phyloP scores from a whole-genome alignment of 2,888 invertebrate species.

The Tetranychus piercei region DNA sequence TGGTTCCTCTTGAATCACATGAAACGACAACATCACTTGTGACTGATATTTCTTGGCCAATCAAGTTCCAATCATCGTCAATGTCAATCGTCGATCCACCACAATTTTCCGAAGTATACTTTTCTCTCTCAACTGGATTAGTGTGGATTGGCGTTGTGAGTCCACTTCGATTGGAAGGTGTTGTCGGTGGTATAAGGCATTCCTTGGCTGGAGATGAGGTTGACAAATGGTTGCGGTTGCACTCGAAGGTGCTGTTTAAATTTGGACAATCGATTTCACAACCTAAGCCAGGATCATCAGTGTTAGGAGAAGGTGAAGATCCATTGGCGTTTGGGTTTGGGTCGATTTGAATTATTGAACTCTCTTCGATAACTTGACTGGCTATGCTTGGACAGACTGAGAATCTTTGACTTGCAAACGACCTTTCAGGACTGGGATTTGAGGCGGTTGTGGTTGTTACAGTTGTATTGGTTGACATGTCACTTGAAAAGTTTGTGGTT shows the following conservation, averaged over 20 bases:
- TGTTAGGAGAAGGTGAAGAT: neutral
- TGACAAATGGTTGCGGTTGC: neutral
- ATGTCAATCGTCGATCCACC: neutral
- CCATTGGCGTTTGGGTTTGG: neutral
- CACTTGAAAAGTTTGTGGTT: conserved; percentile 5
- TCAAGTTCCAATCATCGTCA: conserved; percentile 4
- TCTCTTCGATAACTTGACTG: neutral
- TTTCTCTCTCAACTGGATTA: neutral
- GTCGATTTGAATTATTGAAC: neutral
- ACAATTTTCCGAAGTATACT: neutral
- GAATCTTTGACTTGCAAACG: neutral
- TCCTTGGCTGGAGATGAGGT: neutral
- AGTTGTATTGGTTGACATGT: conserved; percentile 8
- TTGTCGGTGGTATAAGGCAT: neutral
- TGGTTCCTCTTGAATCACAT: neutral
- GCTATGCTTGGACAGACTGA: neutral
- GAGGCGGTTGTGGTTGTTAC: conserved; percentile 6
- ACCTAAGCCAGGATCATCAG: neutral
- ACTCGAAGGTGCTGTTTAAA: neutral
- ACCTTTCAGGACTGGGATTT: neutral
- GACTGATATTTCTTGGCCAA: neutral
- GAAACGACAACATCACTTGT: neutral
- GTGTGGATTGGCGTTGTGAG: neutral
- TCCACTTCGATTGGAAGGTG: neutral
- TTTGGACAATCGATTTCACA: neutral